Evolutionary conservation across 2,113 vertebrate genomes (phyloP).

Genomic region (Odocoileus hemionus): DNA sequence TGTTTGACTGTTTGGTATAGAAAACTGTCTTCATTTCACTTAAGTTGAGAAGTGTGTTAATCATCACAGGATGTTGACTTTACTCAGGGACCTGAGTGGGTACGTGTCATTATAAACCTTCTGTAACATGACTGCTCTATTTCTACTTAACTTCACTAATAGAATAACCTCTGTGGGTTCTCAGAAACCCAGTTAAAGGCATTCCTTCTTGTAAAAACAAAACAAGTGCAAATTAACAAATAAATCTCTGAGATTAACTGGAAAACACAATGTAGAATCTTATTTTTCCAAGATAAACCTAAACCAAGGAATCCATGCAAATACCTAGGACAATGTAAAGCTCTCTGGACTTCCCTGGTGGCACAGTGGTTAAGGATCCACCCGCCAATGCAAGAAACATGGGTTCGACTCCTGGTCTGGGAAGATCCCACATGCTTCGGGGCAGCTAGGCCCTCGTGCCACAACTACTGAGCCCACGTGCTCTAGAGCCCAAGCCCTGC

Average conservation of each 20-base stretch:
- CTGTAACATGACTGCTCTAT: background rate
- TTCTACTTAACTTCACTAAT: background rate
- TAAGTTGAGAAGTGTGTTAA: background rate
- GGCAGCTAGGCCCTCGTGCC: background rate
- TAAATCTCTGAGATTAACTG: background rate
- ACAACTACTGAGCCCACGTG: background rate
- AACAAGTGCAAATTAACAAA: background rate
- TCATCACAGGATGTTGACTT: background rate
- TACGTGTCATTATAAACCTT: background rate
- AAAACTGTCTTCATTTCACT: background rate
- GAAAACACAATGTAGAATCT: background rate
- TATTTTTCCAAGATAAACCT: background rate
- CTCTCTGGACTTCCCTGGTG: background rate
- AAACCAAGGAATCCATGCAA: background rate
- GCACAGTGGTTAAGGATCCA: background rate
- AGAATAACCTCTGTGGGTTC: background rate
- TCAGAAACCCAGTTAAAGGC: background rate
- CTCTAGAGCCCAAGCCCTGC: background rate
- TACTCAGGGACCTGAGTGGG: background rate
- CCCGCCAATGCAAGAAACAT: background rate
- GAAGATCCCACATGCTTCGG: background rate
- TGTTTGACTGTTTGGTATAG: background rate
- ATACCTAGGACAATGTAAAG: background rate
- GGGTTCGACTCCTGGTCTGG: background rate
- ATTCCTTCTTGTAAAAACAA: background rate